Percentiles rank a stretch among this genome's conserved stretches.
These are phyloP conservation scores for Calidris pygmaea DNA, from an alignment of 2,113 vertebrate genomes.

Conservation along the genomic window DNA sequence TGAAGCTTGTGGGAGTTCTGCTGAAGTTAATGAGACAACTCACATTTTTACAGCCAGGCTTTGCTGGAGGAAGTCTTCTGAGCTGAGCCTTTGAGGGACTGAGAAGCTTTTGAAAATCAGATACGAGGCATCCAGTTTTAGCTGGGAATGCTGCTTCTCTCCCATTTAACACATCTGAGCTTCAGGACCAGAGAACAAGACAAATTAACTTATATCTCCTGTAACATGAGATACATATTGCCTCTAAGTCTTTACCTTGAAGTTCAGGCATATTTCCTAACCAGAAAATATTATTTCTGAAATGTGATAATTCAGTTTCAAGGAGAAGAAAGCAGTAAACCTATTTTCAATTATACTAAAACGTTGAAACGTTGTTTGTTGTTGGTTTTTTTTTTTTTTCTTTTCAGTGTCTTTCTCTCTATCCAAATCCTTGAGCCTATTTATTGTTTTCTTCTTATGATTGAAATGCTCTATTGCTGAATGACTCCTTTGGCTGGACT, in stretches of 20 bases:
- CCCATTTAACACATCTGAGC: neutral
- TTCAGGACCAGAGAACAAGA: neutral
- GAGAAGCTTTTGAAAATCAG: neutral
- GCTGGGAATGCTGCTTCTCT: neutral
- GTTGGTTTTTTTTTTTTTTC: neutral
- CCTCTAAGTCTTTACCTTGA: neutral
- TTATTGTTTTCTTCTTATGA: slow-evolving; percentile 48
- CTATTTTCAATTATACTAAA: slow-evolving; percentile 4
- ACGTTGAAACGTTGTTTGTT: neutral
- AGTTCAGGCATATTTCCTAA: neutral
- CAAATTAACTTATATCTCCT: neutral
- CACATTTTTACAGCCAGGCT: neutral
- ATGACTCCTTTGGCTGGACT: slow-evolving; percentile 19
- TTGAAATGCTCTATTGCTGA: slow-evolving; percentile 40
- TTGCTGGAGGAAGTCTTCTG: neutral
- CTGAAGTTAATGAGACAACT: neutral
- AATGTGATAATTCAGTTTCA: slow-evolving; percentile 18
- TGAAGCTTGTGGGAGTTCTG: neutral
- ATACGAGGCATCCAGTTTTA: neutral
- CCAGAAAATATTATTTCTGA: neutral
- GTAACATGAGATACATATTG: neutral
- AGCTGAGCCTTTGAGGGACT: neutral
- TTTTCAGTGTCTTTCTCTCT: neutral
- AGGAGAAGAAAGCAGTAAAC: slow-evolving; percentile 9
- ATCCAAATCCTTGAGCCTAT: slow-evolving; percentile 23